phyloP scores from a whole-genome alignment of 1,140 invertebrate genomes.

The Brachionus rubens region DNA sequence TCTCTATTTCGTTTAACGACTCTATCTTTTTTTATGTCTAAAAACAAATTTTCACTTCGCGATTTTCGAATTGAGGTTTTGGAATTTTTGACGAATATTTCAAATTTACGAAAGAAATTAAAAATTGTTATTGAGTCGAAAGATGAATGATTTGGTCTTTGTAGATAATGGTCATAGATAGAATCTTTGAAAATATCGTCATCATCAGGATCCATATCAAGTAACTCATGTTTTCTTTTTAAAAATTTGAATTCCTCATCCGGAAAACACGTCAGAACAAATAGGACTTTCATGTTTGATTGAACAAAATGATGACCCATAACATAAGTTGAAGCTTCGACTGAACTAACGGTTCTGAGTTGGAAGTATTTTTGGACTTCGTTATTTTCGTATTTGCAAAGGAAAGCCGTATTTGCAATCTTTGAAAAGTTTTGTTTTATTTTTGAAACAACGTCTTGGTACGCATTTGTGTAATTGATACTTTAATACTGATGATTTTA shows the following conservation, averaged over 20 bases:
- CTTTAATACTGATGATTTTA: neutral
- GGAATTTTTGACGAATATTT: constrained; percentile 9
- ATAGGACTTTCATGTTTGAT: constrained; percentile 12
- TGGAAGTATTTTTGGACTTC: no score
- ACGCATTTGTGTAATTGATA: neutral
- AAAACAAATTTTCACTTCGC: neutral
- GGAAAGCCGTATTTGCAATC: neutral
- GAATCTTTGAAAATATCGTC: neutral
- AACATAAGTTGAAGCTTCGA: neutral
- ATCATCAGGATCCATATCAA: neutral
- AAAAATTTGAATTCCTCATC: constrained; percentile 1
- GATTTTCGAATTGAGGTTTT: neutral
- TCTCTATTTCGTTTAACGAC: neutral
- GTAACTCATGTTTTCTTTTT: neutral
- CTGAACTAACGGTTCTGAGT: neutral
- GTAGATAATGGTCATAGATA: constrained; percentile 7
- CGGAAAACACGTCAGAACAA: neutral
- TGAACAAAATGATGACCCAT: neutral
- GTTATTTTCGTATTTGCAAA: no score
- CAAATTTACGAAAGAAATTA: neutral
- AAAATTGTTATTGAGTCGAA: neutral
- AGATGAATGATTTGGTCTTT: neutral
- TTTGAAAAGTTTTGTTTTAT: neutral
- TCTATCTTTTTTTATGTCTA: neutral
- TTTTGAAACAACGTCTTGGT: neutral